Conservation (phyloP, 2,888 invertebrate species). For the Anodontia alba region DNA sequence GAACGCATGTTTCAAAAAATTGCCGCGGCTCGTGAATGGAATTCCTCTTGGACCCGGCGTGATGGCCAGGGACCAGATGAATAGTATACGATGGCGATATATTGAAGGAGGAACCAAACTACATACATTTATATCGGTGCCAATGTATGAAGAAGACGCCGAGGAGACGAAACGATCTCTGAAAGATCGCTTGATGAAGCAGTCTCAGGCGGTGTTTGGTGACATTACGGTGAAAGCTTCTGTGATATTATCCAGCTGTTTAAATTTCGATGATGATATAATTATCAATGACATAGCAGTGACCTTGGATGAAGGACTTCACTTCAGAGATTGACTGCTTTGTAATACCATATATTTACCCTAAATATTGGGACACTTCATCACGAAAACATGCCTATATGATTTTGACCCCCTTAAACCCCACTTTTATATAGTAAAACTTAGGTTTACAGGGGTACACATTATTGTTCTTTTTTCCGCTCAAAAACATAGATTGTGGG, state of each 20-base stretch:
- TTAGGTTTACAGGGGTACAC: too few relatives aligned
- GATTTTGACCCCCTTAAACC: too few relatives aligned
- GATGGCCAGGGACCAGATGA: slow-evolving; percentile 73
- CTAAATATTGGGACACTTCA: too few relatives aligned
- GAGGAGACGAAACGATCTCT: slow-evolving; percentile 74
- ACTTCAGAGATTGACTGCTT: slow-evolving; percentile 78
- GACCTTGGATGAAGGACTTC: slow-evolving; percentile 75
- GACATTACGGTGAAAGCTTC: slow-evolving; percentile 80
- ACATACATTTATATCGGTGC: slow-evolving; percentile 79
- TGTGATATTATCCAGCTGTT: slow-evolving; percentile 76
- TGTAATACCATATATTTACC: too few relatives aligned
- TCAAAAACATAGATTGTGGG: too few relatives aligned
- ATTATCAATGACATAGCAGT: slow-evolving; percentile 81
- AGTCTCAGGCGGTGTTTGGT: slow-evolving; percentile 78
- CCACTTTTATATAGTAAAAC: too few relatives aligned
- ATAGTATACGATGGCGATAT: slow-evolving; percentile 78
- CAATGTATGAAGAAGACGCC: slow-evolving; percentile 78
- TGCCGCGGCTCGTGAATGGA: slow-evolving; percentile 80
- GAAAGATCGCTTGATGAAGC: slow-evolving; percentile 73
- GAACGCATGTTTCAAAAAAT: slow-evolving; percentile 75
- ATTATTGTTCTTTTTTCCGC: too few relatives aligned
- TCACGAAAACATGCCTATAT: too few relatives aligned
- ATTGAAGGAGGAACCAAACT: slow-evolving; percentile 77
- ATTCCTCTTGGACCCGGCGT: slow-evolving; percentile 81
- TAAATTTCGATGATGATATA: slow-evolving; percentile 77